A percentile compares a stretch with the other conserved stretches of the same genome.
These are phyloP conservation scores for Aphelinus certus DNA, from an alignment of 1,140 invertebrate genomes.

Conservation along the genomic window DNA sequence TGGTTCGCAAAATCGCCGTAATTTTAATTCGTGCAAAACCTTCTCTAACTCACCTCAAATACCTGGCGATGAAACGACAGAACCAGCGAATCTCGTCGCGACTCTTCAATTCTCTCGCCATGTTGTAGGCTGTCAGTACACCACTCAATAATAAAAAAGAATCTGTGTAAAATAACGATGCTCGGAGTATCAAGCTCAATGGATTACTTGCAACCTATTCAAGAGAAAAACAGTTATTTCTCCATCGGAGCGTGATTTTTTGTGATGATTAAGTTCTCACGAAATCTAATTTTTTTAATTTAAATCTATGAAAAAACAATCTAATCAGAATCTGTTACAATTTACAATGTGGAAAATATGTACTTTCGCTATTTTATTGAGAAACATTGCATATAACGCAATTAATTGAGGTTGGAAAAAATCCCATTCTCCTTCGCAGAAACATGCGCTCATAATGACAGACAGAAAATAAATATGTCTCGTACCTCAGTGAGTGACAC, in stretches of 20 bases:
- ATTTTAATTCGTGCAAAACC: too few relatives aligned
- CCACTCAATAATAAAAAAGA: constrained; percentile 74
- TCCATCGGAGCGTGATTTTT: constrained; percentile 17
- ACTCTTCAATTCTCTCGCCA: constrained; percentile 65
- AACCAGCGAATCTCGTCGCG: constrained; percentile 68
- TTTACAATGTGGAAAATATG: too few relatives aligned
- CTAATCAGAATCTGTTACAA: too few relatives aligned
- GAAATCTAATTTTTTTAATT: background rate
- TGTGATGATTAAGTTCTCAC: constrained; percentile 15
- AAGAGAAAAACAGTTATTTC: constrained; percentile 21
- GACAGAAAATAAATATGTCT: constrained; percentile 2
- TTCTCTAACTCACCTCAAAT: constrained; percentile 65
- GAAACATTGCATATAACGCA: too few relatives aligned
- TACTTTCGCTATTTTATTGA: too few relatives aligned
- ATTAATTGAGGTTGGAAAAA: too few relatives aligned
- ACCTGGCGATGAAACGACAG: constrained; percentile 69
- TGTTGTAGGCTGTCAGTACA: constrained; percentile 70
- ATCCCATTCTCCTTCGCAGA: too few relatives aligned
- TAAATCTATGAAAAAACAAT: too few relatives aligned
- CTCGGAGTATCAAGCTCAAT: constrained; percentile 68
- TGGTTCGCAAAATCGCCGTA: too few relatives aligned
- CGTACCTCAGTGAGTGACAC: constrained; percentile 69
- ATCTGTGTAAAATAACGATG: constrained; percentile 73
- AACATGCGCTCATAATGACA: too few relatives aligned
- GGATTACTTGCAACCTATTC: constrained; percentile 68